Evolutionary conservation across 2,797 vertebrate species (phyloP).

Genomic region (Tapirus indicus): DNA sequence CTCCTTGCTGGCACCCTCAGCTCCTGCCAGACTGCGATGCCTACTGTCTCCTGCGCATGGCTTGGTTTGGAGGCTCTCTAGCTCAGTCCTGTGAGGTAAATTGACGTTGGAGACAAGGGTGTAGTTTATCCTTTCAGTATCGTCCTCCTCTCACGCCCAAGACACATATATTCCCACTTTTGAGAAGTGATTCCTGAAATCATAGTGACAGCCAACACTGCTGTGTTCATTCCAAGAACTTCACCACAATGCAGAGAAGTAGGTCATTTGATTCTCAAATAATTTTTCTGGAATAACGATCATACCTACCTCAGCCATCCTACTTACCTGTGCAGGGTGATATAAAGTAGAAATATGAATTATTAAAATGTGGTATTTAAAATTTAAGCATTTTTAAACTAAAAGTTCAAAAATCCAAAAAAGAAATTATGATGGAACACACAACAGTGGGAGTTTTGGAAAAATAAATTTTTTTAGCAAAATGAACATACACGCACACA

Average conservation of each 20-base stretch:
- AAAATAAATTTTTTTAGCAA: not conserved
- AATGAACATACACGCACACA: not conserved
- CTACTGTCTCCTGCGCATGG: not conserved
- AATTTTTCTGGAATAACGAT: not conserved
- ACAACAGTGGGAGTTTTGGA: not conserved
- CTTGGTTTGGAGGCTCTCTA: not conserved
- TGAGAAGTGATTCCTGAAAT: not conserved
- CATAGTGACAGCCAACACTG: not conserved
- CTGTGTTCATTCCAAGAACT: not conserved
- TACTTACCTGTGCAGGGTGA: not conserved
- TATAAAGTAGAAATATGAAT: not conserved
- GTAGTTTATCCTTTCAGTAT: not conserved
- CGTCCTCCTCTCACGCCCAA: not conserved
- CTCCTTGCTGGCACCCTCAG: not conserved
- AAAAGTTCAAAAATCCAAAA: not conserved
- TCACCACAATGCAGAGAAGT: not conserved
- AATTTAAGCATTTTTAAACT: not conserved
- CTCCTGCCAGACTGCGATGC: fast-evolving
- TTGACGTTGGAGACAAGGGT: not conserved
- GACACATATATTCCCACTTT: not conserved
- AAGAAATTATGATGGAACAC: not conserved
- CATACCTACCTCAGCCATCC: not conserved
- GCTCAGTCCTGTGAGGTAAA: not conserved
- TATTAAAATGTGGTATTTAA: not conserved
- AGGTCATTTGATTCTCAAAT: not conserved